These are phyloP conservation scores for Rhabdornis inornatus DNA, from an alignment of 2,113 vertebrate genomes.

Conservation along the genomic window DNA sequence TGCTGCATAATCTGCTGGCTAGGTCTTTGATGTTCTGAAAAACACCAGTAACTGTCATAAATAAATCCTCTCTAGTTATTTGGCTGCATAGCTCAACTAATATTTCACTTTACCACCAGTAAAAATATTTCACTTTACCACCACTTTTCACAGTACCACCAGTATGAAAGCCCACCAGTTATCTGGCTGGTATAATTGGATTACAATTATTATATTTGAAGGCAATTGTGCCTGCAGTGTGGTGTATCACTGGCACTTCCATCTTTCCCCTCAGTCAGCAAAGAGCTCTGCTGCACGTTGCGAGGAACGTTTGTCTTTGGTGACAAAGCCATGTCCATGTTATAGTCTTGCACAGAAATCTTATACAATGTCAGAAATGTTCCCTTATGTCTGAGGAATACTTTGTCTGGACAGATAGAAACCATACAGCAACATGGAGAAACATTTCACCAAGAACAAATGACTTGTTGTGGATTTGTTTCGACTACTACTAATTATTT, in stretches of 20 bases:
- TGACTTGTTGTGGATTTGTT: not conserved
- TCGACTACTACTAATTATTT: not conserved
- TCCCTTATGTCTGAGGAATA: not conserved
- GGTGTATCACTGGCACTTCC: not conserved
- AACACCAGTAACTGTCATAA: constrained; percentile 33
- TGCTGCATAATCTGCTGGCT: constrained; percentile 9
- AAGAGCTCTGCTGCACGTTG: not conserved
- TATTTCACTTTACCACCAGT: not conserved
- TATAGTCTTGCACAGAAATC: not conserved
- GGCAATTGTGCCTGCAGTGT: not conserved
- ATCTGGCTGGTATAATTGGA: constrained; percentile 31
- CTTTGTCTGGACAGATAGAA: not conserved
- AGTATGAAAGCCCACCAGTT: constrained; percentile 21
- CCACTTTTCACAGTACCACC: not conserved
- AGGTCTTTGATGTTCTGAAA: constrained; percentile 3
- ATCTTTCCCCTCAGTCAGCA: not conserved
- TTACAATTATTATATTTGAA: constrained; percentile 41
- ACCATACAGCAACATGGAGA: not conserved
- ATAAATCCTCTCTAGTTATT: constrained; percentile 57
- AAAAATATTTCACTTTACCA: not conserved
- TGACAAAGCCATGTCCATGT: not conserved
- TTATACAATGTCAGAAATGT: not conserved
- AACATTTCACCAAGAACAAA: not conserved
- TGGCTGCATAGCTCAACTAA: constrained; percentile 36
- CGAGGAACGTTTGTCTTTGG: not conserved